Conservation (phyloP, 2,113 vertebrate genomes). For the Sialia sialis region DNA sequence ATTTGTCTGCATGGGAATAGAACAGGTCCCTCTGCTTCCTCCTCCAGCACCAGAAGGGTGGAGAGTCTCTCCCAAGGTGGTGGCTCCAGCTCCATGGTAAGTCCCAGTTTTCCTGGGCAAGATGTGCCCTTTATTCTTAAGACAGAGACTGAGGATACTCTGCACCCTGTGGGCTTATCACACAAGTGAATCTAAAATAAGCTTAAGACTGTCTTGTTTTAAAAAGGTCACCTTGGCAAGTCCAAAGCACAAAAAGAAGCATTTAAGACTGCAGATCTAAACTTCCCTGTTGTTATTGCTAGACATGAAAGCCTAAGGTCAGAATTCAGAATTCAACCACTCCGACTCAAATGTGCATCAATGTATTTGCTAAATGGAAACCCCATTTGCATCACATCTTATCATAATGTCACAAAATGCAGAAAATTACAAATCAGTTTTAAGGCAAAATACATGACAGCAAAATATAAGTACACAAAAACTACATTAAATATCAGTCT, state of each 20-base stretch:
- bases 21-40: neutral
- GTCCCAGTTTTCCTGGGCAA: neutral
- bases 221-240: constrained; percentile 52
- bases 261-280: constrained; percentile 40
- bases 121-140: neutral
- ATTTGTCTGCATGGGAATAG: neutral
- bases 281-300: neutral
- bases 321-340: constrained; percentile 55
- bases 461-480: constrained; percentile 85
- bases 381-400: constrained; percentile 64
- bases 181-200: constrained; percentile 18
- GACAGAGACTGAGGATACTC: neutral
- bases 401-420: constrained; percentile 77
- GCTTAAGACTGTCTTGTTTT: constrained; percentile 28
- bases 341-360: constrained; percentile 68
- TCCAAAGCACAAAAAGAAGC: constrained; percentile 30
- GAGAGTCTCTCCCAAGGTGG: neutral
- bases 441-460: constrained; percentile 82
- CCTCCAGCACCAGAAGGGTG: neutral
- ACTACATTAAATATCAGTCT: constrained; percentile 93
- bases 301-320: constrained; percentile 64
- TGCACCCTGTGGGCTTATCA: neutral
- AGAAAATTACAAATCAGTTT: constrained; percentile 82
- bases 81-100: neutral
- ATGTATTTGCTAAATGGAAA: constrained; percentile 77